A percentile compares a stretch with the other conserved stretches of the same genome.
These are phyloP conservation scores for Cheilosia variabilis DNA, from an alignment of 2,888 invertebrate genomes.

Conservation along the genomic window DNA sequence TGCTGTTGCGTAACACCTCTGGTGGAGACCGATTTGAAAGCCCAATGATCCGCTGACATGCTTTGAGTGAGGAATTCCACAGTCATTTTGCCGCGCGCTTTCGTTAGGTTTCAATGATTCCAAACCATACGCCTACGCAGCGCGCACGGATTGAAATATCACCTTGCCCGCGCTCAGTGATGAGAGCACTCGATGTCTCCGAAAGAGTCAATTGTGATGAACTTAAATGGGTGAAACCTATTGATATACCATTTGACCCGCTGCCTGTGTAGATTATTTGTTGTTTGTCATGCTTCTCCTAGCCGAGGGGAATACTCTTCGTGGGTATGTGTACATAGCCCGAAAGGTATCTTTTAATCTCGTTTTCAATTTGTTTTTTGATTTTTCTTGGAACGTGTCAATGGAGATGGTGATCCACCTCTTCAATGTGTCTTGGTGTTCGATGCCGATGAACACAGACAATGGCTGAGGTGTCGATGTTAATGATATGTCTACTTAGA, in stretches of 20 bases:
- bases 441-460: constrained; percentile 68
- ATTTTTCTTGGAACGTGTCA: constrained; percentile 65
- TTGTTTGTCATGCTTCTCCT: constrained; percentile 63
- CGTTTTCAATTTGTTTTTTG: constrained; percentile 68
- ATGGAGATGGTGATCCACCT: constrained; percentile 69
- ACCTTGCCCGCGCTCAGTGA: constrained; percentile 57
- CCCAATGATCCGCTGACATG: constrained; percentile 57
- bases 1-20: constrained; percentile 61
- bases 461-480: constrained; percentile 63
- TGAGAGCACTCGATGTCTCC: constrained; percentile 70
- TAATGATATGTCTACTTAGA: constrained; percentile 68
- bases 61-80: constrained; percentile 65
- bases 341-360: constrained; percentile 65
- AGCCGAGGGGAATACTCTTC: constrained; percentile 7
- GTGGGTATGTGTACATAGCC: constrained; percentile 16
- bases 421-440: constrained; percentile 59
- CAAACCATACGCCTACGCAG: constrained; percentile 57
- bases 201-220: constrained; percentile 58
- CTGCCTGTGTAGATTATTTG: constrained; percentile 62
- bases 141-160: constrained; percentile 59
- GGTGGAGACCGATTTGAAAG: neutral
- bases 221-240: constrained; percentile 58
- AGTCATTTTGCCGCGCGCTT: constrained; percentile 26
- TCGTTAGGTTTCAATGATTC: constrained; percentile 36
- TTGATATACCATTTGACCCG: constrained; percentile 65